Conservation (phyloP, 2,797 vertebrate species). For the Buceros bicornis region DNA sequence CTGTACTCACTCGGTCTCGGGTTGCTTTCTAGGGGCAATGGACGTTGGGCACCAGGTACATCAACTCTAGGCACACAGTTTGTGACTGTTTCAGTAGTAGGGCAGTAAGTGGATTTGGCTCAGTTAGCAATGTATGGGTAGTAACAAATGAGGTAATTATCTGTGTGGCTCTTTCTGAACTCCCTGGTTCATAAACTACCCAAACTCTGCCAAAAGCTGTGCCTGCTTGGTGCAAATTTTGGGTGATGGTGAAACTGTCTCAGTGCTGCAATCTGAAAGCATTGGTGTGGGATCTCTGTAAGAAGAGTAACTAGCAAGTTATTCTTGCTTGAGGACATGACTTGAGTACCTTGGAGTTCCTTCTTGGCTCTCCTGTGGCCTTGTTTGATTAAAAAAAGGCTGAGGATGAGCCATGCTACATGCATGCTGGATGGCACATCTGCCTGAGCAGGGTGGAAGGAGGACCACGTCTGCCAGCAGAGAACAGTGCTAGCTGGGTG, state of each 20-base stretch:
- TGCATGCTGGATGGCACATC: rapidly evolving
- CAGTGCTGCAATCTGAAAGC: not conserved
- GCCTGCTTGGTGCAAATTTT: not conserved
- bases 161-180: not conserved
- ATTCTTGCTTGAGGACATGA: not conserved
- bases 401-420: rapidly evolving
- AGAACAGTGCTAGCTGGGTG: rapidly evolving
- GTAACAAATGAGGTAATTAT: not conserved
- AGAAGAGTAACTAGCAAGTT: not conserved
- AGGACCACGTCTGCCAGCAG: not conserved
- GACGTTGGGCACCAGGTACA: rapidly evolving
- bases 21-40: rapidly evolving
- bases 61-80: not conserved
- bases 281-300: not conserved
- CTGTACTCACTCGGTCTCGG: not conserved
- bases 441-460: not conserved
- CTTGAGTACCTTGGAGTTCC: not conserved
- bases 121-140: not conserved
- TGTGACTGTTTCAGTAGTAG: not conserved
- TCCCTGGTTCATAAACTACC: not conserved
- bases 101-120: not conserved
- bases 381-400: not conserved
- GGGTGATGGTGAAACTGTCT: not conserved
- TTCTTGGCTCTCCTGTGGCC: not conserved
- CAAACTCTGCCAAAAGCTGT: not conserved